Conservation (phyloP, 2,888 invertebrate genomes). For the Tubulanus polymorphus region DNA sequence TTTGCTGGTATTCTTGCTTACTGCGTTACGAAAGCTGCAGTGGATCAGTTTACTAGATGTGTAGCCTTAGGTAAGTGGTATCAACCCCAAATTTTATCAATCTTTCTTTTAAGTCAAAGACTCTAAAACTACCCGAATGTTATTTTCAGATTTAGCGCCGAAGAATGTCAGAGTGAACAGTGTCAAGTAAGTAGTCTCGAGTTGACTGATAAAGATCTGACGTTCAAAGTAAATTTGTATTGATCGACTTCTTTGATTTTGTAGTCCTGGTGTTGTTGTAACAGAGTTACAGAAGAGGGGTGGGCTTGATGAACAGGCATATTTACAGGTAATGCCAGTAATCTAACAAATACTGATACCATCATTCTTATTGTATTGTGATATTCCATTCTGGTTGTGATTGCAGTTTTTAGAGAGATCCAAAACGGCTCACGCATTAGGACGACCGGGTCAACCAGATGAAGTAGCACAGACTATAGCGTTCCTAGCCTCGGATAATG, state of each 20-base stretch:
- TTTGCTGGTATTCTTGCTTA: constrained; percentile 89
- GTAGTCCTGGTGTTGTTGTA: constrained; percentile 79
- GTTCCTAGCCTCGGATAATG: constrained; percentile 80
- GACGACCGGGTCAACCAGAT: constrained; percentile 74
- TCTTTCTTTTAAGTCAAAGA: too few relatives aligned
- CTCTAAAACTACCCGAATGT: too few relatives aligned
- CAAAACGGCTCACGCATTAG: constrained; percentile 84
- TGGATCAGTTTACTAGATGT: constrained; percentile 93
- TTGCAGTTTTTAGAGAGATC: constrained; percentile 73
- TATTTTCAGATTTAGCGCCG: constrained; percentile 51
- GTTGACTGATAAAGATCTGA: too few relatives aligned
- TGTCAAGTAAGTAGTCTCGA: constrained; percentile 69
- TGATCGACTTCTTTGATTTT: constrained; percentile 14
- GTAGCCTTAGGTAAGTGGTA: constrained; percentile 73
- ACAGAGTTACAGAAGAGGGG: constrained; percentile 84
- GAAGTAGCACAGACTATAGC: constrained; percentile 88
- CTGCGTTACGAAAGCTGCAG: constrained; percentile 81
- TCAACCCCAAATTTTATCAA: too few relatives aligned
- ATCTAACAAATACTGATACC: not conserved
- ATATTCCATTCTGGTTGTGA: constrained; percentile 9
- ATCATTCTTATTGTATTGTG: not conserved
- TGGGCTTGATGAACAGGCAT: constrained; percentile 70
- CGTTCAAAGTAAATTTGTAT: too few relatives aligned
- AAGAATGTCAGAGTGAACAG: constrained; percentile 76
- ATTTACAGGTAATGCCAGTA: constrained; percentile 57